These are phyloP conservation scores for Pristionchus arcanus DNA, from an alignment of 2,888 invertebrate genomes.

Conservation along the genomic window DNA sequence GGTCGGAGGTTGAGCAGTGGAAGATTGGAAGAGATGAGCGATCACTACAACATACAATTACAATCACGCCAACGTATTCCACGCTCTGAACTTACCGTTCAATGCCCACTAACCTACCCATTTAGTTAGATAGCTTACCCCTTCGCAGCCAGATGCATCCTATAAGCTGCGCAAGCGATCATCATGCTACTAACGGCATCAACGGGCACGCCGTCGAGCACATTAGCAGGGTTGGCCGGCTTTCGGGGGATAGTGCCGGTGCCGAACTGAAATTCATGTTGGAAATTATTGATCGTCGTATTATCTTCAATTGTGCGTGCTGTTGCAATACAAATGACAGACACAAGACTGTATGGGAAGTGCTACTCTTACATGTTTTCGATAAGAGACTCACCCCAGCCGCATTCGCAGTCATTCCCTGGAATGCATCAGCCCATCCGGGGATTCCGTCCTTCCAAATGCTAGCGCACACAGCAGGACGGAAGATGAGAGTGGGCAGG, in stretches of 20 bases:
- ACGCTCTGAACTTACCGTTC: neutral
- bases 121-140: neutral
- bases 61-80: neutral
- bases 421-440: conserved; percentile 36
- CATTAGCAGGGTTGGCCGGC: neutral
- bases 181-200: conserved; percentile 17
- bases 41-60: neutral
- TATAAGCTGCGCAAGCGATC: conserved; percentile 16
- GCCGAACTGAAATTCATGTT: conserved; percentile 14
- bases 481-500: conserved; percentile 28
- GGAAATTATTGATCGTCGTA: neutral
- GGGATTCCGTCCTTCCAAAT: conserved; percentile 46
- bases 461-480: neutral
- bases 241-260: conserved; percentile 8
- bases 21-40: neutral
- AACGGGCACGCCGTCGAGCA: neutral
- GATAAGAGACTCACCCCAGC: neutral
- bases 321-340: no score
- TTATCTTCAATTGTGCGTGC: no score
- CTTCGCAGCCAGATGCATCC: neutral
- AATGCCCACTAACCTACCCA: no score
- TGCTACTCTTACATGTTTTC: no score
- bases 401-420: conserved; percentile 12
- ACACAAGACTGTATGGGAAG: no score
- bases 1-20: neutral